Base-by-base conservation (phyloP, 2,797 vertebrate genomes). In the Liasis olivaceus region DNA sequence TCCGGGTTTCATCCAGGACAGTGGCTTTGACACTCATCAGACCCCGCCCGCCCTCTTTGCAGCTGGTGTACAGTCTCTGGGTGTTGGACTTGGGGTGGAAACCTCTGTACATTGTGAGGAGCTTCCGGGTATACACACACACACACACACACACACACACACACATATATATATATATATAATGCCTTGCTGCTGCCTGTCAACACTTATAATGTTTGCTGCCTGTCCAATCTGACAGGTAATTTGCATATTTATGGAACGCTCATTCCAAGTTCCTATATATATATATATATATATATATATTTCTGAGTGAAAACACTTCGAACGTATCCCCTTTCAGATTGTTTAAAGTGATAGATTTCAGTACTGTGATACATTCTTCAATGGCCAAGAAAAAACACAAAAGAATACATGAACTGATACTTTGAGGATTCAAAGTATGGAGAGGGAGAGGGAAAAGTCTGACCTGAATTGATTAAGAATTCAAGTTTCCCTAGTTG, bases 221-320 rank as follows among this genome's bases (percentile, higher is more conserved):
- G 95, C 95, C 96, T 93, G 96, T 96, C 97, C 96, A 94, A 96
- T 96, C 96, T 97, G 97, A 98, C 97, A 97, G 97, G 96, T 97
- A 97, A 97, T 97, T 97, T 97, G 97, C 97, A 98, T 98, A 97
- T 97, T 97, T 97, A 97, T 96, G 95, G 98, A 97, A 97, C 97
- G 97, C 95, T 97, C 97, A 97, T 96, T 98, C 97, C 97, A 97
- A 97, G 96, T 96, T 96, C 96, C 96, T 96, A 95, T 97, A 97
- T 20, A 84, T 9, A n/a, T 36, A 36, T 96, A 95, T 97, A 97
- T 20, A 84, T 11, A 97, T 12, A 56, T 28, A 42, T 96, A 96
- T 95, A 96, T 96, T 96, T 96, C 94, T n/a, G 97, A 95, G 96
- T 96, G 95, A 96, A 97, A 96, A 96, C 96, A 96, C 95, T 95